Conservation (phyloP, 1,140 invertebrate species). For the Dendroctonus valens region DNA sequence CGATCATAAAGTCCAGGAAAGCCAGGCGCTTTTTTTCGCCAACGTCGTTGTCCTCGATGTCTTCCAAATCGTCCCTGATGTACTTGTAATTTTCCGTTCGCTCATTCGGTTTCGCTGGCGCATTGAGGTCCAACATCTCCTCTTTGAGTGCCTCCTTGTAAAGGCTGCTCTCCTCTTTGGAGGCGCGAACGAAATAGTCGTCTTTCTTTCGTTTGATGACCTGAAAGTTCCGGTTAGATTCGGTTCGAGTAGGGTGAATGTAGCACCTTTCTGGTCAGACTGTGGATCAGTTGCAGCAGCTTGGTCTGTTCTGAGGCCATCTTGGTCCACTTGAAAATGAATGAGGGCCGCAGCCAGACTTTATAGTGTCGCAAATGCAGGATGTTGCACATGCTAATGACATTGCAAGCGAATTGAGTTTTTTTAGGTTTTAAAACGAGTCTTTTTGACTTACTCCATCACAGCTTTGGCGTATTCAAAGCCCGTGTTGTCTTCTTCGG, state of each 20-base stretch:
- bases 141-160: conserved; percentile 26
- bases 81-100: conserved; percentile 62
- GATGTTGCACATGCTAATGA: conserved; percentile 71
- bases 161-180: conserved; percentile 31
- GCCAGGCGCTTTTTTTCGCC: conserved; percentile 82
- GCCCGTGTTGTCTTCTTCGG: conserved; percentile 68
- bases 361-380: conserved; percentile 77
- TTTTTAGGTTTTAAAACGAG: background rate
- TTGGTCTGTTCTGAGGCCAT: conserved; percentile 50
- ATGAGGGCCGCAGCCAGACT: conserved; percentile 77
- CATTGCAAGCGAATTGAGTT: conserved; percentile 16
- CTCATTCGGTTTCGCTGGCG: conserved; percentile 39
- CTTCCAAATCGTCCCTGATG: conserved; percentile 75
- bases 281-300: conserved; percentile 66
- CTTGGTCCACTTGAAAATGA: conserved; percentile 76
- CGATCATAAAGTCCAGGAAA: conserved; percentile 89
- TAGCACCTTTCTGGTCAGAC: conserved; percentile 61
- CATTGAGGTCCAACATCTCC: conserved; percentile 3
- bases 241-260: background rate
- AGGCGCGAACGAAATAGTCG: conserved; percentile 43
- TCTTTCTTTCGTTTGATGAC: conserved; percentile 44
- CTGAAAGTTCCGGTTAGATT: background rate
- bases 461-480: conserved; percentile 80
- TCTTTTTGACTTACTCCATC: conserved; percentile 59
- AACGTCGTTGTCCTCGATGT: conserved; percentile 65